These are phyloP conservation scores for Andrena flavipes DNA, from an alignment of 2,888 invertebrate species.

Conservation along the genomic window DNA sequence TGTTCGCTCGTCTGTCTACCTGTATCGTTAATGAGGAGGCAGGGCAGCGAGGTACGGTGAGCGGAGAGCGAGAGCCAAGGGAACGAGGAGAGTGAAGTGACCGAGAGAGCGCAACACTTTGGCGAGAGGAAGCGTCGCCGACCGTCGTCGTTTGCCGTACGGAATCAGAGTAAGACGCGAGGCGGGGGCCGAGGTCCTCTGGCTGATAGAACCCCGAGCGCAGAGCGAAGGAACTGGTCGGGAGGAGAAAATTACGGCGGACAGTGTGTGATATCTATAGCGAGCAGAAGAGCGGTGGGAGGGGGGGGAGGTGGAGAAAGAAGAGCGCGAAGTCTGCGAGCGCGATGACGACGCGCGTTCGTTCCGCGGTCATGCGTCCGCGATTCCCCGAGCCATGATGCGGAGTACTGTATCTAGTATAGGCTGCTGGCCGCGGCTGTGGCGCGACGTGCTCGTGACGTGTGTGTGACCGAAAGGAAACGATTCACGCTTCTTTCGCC, in stretches of 20 bases:
- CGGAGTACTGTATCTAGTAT: constrained; percentile 73
- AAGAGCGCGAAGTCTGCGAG: constrained; percentile 58
- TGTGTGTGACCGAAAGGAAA: constrained; percentile 50
- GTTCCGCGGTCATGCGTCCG: constrained; percentile 74
- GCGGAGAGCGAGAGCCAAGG: constrained; percentile 46
- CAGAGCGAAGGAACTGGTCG: no score
- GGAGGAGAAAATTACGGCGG: constrained; percentile 37
- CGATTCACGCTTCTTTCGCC: constrained; percentile 12
- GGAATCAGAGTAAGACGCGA: constrained; percentile 42
- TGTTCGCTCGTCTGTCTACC: constrained; percentile 12
- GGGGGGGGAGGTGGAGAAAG: constrained; percentile 22
- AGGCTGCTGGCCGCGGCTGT: constrained; percentile 67
- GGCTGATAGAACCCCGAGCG: no score
- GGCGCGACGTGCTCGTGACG: constrained; percentile 65
- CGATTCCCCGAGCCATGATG: constrained; percentile 75
- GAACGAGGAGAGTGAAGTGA: constrained; percentile 73
- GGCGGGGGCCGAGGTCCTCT: constrained; percentile 5
- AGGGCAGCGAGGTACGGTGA: constrained; percentile 36
- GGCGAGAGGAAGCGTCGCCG: constrained; percentile 61
- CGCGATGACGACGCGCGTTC: constrained; percentile 77
- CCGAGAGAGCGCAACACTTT: constrained; percentile 64
- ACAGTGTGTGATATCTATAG: constrained; percentile 19
- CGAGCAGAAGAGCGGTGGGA: background rate
- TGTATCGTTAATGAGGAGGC: constrained; percentile 54
- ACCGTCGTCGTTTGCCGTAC: constrained; percentile 28